Percentiles rank a stretch among this genome's conserved stretches.
Evolutionary conservation across 2,888 invertebrate genomes (phyloP).

Genomic region (Seira sanloemensis): DNA sequence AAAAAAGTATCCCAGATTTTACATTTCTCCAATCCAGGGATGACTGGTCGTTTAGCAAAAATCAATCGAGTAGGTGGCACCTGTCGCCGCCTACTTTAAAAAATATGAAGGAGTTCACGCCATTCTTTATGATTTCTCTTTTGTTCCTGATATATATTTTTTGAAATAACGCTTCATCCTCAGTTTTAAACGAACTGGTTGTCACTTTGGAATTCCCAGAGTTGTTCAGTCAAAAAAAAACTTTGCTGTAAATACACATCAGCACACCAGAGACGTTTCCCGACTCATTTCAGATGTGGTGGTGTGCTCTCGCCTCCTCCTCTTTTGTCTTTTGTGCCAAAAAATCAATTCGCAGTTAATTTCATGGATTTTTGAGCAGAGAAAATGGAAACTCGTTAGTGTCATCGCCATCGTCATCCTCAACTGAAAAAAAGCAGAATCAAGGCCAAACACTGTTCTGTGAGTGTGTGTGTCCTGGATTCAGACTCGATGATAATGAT

Average conservation of each 20-base stretch:
- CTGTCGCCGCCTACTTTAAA: neutral
- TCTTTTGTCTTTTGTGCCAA: conserved; percentile 35
- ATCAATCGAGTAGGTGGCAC: conserved; percentile 5
- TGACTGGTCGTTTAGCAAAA: too few relatives aligned
- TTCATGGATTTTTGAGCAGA: conserved; percentile 54
- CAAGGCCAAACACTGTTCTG: conserved; percentile 5
- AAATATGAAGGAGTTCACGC: neutral
- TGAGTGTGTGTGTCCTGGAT: neutral
- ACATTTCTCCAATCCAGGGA: too few relatives aligned
- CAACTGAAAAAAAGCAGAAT: neutral
- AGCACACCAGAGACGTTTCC: neutral
- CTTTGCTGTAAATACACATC: neutral
- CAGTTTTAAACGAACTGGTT: neutral
- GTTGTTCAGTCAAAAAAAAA: too few relatives aligned
- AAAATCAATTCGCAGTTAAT: conserved; percentile 40
- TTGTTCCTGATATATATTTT: neutral
- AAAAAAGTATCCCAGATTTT: too few relatives aligned
- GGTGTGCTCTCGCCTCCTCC: conserved; percentile 20
- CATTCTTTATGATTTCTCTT: neutral
- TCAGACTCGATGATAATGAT: neutral
- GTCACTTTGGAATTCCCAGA: neutral
- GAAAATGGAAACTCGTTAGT: conserved; percentile 54
- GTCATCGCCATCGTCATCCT: conserved; percentile 22
- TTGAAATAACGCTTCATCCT: neutral
- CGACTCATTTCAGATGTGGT: neutral